A percentile compares a stretch with the other conserved stretches of the same genome.
These are phyloP conservation scores for Pituophis catenifer DNA, from an alignment of 2,113 vertebrate genomes.

Conservation along the genomic window DNA sequence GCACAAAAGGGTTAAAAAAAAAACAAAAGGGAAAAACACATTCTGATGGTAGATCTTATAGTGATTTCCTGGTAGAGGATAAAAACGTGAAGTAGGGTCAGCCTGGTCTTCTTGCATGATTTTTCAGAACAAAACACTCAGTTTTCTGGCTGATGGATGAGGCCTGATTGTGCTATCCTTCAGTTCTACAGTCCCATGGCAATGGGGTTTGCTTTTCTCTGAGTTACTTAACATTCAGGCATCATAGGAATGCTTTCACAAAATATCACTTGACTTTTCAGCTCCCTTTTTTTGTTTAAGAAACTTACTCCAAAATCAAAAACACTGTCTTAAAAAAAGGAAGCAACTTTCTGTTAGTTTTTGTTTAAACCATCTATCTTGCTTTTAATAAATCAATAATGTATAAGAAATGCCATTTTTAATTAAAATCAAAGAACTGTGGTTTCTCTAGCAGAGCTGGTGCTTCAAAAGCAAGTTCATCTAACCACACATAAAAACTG, in stretches of 20 bases:
- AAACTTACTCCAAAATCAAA: not conserved
- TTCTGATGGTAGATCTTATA: not conserved
- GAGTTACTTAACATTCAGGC: not conserved
- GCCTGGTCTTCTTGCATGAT: not conserved
- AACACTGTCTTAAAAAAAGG: not conserved
- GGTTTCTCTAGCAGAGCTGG: not conserved
- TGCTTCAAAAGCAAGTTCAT: not conserved
- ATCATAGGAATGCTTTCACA: not conserved
- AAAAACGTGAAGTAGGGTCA: not conserved
- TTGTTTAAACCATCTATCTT: not conserved
- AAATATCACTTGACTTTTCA: not conserved
- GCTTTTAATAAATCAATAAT: not conserved
- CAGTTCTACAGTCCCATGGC: not conserved
- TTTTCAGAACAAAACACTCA: not conserved
- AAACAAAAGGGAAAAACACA: not conserved
- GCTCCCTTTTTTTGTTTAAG: not conserved
- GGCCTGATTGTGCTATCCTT: not conserved
- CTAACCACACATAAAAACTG: conserved; percentile 4
- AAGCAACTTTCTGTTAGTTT: not conserved
- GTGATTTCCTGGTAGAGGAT: not conserved
- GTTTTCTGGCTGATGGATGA: not conserved
- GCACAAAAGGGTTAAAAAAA: not conserved
- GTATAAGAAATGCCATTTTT: not conserved
- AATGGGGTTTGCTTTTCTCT: not conserved
- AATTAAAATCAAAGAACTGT: not conserved